Base-by-base conservation (phyloP, 2,888 invertebrate genomes). In the Amphipoea lucens region DNA sequence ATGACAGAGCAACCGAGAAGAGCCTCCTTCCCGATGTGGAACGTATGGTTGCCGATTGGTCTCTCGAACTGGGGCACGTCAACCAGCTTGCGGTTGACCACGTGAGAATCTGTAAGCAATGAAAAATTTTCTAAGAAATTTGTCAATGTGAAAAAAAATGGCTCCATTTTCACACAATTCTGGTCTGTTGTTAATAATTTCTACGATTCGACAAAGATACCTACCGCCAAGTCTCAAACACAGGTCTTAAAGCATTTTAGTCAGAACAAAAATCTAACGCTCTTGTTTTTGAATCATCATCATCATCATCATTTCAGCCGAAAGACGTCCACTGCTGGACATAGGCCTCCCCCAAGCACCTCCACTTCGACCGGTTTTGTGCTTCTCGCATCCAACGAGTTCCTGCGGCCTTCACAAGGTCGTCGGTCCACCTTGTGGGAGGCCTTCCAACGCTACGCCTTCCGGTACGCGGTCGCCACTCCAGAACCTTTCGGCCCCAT, bases 1-100 rank as follows among this genome's bases (percentile, higher is more conserved):
- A 96, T 95, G 67, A 97, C 97, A 9, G 97, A 96, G 88, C 97
- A 97, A 6, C 97, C 97, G 14, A 97, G 93, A 1, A 97, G 94
- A 0, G 97, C 97, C 87, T 97, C 97, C 80, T 97, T 94, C 42
- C 97, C 97, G 42, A 97, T 97, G 74, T 97, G 97, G 84, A 97
- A 97, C 1, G 97, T 97, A 72, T 97, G 95, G 92, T 97, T 97
- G 45, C 97, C 97, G 66, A 97, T 97, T 0, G 97, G 97, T 6
- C 95, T 93, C 78, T 97, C 95, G 85, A 97, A 97, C 90, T 97
- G 97, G 0, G 97, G 97, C 78, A 96, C 96, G 40, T 96, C 96
- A 0, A 93, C 88, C 81, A 93, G 87, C 78, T 96, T 95, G 77
- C 95, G 95, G 11, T 88, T 91, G 2, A 95, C 93, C 54, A 96